Evolutionary conservation across 2,797 vertebrate species (phyloP), one percentile per base, ranked within the genome.

Genomic region (Perodicticus potto): DNA sequence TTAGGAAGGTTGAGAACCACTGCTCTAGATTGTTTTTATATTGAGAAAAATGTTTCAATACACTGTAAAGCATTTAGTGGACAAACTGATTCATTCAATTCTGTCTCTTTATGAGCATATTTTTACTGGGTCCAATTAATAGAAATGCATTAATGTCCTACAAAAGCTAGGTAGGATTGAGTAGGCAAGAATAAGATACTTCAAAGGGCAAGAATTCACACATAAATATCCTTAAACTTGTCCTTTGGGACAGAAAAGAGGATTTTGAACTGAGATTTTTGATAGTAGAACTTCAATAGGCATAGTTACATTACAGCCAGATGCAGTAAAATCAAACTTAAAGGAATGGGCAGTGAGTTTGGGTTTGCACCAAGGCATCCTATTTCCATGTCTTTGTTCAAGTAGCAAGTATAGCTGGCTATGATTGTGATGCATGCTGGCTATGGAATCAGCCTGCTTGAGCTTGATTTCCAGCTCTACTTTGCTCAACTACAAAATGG

Each of bases 11-110:
- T 53, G 49, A 53, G 49, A 53, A 53, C 49, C 49, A 53, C 49
- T 53, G 49, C 14, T 92, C 17, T 29, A 72, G 3, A 85, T 40
- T 63, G 57, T 5, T 73, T 90, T 97, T 76, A 88, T 49, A 90
- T 61, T 77, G 19, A 53, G 2, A 95, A 40, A 72, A 37, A 57
- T n/a, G 32, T 61, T 96, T 49, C 55, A 87, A 87, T 2, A 77
- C 7, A 94, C 19, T 84, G 5, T 34, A 90, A 89, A 87, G 3
- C 57, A 61, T 59, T 94, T 59, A 78, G n/a, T 88, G 27, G 9
- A 32, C 2, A 93, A 94, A 96, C 25, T 65, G 23, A 34, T 78
- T 92, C 49, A 92, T 74, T 94, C 17, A 59, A 2, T 70, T 85
- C 59, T 74, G 5, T 77, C 29, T 40, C n/a, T 70, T 92, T 63